Evolutionary conservation across 2,888 invertebrate species (phyloP).

Genomic region (Lasioglossum morio): DNA sequence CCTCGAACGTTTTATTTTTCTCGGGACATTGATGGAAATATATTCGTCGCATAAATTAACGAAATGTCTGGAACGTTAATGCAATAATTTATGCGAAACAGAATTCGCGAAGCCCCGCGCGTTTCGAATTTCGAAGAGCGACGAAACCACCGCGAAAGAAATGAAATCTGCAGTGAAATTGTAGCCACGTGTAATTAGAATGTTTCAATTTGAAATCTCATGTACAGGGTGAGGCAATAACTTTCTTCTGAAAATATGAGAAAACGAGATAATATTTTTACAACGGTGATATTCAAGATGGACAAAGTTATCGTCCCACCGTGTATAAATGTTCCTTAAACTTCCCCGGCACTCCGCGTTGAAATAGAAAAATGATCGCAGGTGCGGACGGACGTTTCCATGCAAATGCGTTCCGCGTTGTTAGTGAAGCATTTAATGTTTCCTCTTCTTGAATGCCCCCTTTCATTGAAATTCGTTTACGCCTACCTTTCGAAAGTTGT

Average conservation of each 20-base stretch:
- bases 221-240: too few relatives aligned
- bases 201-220: neutral
- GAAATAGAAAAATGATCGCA: slow-evolving; percentile 38
- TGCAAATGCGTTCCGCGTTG: slow-evolving; percentile 59
- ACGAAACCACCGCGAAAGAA: neutral
- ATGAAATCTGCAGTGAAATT: neutral
- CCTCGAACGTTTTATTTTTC: neutral
- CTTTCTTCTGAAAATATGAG: too few relatives aligned
- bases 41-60: neutral
- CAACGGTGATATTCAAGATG: too few relatives aligned
- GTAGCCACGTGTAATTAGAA: neutral
- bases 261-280: too few relatives aligned
- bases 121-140: neutral
- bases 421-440: slow-evolving; percentile 48
- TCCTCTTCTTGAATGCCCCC: slow-evolving; percentile 41
- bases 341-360: slow-evolving; percentile 19
- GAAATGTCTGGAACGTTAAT: neutral
- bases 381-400: slow-evolving; percentile 45
- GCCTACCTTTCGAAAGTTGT: slow-evolving; percentile 30
- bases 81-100: neutral
- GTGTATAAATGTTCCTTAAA: slow-evolving; percentile 6
- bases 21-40: neutral
- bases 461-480: slow-evolving; percentile 42
- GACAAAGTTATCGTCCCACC: too few relatives aligned
- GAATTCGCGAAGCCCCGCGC: neutral